Base-by-base conservation (phyloP, 1,140 invertebrate genomes). In the honey bee (Apis mellifera) region DNA sequence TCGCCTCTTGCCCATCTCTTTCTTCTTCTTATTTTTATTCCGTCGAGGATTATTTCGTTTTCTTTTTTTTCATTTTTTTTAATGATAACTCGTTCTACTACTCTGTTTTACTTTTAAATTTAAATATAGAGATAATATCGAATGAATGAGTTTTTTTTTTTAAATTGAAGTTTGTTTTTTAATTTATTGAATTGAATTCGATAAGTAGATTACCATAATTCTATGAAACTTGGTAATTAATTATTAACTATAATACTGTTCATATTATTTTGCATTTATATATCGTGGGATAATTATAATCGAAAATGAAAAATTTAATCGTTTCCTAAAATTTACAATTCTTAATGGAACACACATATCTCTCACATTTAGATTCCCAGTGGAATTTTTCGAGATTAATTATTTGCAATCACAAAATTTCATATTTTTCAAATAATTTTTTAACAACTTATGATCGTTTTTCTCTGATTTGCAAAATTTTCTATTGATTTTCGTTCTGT, bases 101-200 rank as follows among this genome's bases (percentile, higher is more conserved):
- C 42, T 23, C 42, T 26, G 32, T 72, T 78, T 84, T 69, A 73
- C 23, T 54, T 15, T 19, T 81, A 81, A 71, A 77, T 59, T 42
- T 59, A 54, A 55, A 54, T 59, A 26, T 66, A 21, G 9, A 50
- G 72, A n/a, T 54, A 62, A 21, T 32, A 59, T 72, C 57, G 17
- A 23, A 7, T n/a, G 59, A 42, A 26, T 72, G 23, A 8, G 5
- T n/a, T 42, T 17, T 9, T 21, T n/a, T 19, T 17, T 12, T 9
- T 19, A 13, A 3, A 0, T 12, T 32, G 13, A 23, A 70, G 52
- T 52, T 26, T 70, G 17, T 54, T n/a, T 48, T 15, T 12, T 21
- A 26, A 68, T 68, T 11, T n/a, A 66, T 68, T 48, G 19, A 1
- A 26, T 26, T 32, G 15, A 64, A 19, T 26, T 13, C 11, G 1